Evolutionary conservation across 1,140 invertebrate genomes (phyloP), one percentile per base, ranked within the genome.

Genomic region (Aphelinus atriplicis): DNA sequence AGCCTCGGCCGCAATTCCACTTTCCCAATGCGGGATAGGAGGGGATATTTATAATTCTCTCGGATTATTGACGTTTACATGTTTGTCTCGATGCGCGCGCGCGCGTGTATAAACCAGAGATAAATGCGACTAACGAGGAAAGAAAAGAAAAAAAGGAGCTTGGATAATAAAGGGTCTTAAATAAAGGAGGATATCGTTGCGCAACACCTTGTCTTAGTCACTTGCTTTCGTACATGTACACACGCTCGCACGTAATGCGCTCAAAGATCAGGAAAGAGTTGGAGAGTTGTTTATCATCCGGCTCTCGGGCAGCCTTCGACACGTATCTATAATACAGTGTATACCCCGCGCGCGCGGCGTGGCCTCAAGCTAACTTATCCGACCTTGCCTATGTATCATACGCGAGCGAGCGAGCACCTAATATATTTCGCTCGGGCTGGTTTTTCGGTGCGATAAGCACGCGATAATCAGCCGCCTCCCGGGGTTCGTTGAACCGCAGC

Each of bases 1-100:
- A 26, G 26, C 81, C 78, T 67, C 46, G 63, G 73, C 73, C 68
- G 82, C 80, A 81, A 84, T 83, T 81, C 79, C 81, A 78, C 42
- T 55, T 81, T 82, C 79, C 73, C 75, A 81, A 81, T 80, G 78
- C 83, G 79, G 81, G 73, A 26, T 0, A 26, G 26, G 26, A 26
- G 26, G 26, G 26, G 26, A 26, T 26, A 26, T 26, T 26, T 26
- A 26, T 26, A 26, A 26, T 26, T 26, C 26, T 26, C 26, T 26
- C 26, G 26, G 26, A 0, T 73, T 73, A 72, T 76, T 77, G 71
- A 77, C 64, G 71, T 78, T 75, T 78, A 58, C 66, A 47, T 47
- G 5, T 42, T 60, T 47, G 64, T 70, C 69, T 77, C 66, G 61
- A 65, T 76, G 51, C 51, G 47, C 48, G 42, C 48, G 42, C 7